Conservation (phyloP, 1,140 invertebrate genomes). For the Drosophila prosaltans region DNA sequence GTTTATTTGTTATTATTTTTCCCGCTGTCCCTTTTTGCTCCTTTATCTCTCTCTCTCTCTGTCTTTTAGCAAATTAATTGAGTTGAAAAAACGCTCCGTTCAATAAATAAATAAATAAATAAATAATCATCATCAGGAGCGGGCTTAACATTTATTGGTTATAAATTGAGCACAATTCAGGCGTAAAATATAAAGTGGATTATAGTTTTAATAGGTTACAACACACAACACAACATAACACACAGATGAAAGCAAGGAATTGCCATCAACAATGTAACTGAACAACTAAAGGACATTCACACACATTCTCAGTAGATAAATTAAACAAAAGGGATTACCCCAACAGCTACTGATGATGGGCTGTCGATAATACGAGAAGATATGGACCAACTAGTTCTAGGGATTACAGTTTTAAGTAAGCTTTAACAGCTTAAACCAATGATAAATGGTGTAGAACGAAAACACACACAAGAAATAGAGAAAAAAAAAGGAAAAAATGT, state of each 20-base stretch:
- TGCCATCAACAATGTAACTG: slow-evolving; percentile 25
- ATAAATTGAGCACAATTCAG: slow-evolving; percentile 74
- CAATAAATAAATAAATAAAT: slow-evolving; percentile 77
- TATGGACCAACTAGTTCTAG: slow-evolving; percentile 7
- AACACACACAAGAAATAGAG: not conserved
- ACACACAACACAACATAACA: not conserved
- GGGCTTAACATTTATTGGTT: slow-evolving; percentile 73
- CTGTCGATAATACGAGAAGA: slow-evolving; percentile 14
- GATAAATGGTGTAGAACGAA: not conserved
- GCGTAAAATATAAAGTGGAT: slow-evolving; percentile 79
- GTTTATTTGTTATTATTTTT: slow-evolving; percentile 38
- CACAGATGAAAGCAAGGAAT: not conserved
- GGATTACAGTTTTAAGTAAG: not conserved
- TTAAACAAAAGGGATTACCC: slow-evolving; percentile 48
- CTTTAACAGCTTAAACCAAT: not conserved
- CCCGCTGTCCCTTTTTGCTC: slow-evolving; percentile 7
- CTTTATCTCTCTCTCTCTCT: slow-evolving; percentile 4
- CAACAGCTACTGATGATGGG: slow-evolving; percentile 29
- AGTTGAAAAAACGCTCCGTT: slow-evolving; percentile 68
- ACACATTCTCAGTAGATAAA: slow-evolving; percentile 40
- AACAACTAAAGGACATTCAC: slow-evolving; percentile 37
- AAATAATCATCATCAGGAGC: slow-evolving; percentile 68
- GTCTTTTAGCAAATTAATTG: slow-evolving; percentile 62
- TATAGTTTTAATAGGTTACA: slow-evolving; percentile 69
- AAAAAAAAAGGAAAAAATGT: too few relatives aligned